Evolutionary conservation across 2,113 vertebrate species (phyloP).

Genomic region (Chaenocephalus aceratus): DNA sequence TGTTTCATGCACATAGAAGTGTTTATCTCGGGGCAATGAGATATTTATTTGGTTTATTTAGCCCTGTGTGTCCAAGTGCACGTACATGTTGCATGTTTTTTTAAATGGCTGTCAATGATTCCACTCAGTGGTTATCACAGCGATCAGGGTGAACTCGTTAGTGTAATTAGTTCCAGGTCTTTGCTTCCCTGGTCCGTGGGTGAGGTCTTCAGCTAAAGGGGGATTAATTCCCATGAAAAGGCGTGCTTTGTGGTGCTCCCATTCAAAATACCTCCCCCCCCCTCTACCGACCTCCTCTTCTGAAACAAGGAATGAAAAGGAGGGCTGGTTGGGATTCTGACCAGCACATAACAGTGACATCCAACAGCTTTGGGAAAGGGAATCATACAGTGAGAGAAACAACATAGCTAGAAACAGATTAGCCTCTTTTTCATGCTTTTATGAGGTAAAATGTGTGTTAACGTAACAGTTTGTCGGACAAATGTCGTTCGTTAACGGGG

Average conservation of each 20-base stretch:
- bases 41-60: slow-evolving; percentile 29
- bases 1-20: neutral
- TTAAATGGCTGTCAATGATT: slow-evolving; percentile 49
- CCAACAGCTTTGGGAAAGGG: slow-evolving; percentile 44
- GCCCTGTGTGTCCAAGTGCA: slow-evolving; percentile 54
- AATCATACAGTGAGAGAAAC: slow-evolving; percentile 37
- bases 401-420: slow-evolving; percentile 16
- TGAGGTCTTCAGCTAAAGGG: slow-evolving; percentile 73
- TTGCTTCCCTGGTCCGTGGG: slow-evolving; percentile 70
- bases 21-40: neutral
- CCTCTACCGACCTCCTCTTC: neutral
- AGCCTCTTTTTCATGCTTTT: slow-evolving; percentile 1
- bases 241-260: slow-evolving; percentile 75
- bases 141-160: slow-evolving; percentile 80
- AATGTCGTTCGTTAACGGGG: neutral
- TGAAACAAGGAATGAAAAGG: slow-evolving; percentile 70
- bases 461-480: neutral
- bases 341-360: slow-evolving; percentile 73
- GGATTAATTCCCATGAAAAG: slow-evolving; percentile 80
- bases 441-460: neutral
- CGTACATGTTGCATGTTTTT: slow-evolving; percentile 40
- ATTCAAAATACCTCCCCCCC: slow-evolving; percentile 60
- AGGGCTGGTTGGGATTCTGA: slow-evolving; percentile 81
- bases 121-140: slow-evolving; percentile 55
- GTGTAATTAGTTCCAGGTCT: slow-evolving; percentile 84